Base-by-base conservation (phyloP, 2,797 vertebrate genomes). In the Scolopax rusticola region DNA sequence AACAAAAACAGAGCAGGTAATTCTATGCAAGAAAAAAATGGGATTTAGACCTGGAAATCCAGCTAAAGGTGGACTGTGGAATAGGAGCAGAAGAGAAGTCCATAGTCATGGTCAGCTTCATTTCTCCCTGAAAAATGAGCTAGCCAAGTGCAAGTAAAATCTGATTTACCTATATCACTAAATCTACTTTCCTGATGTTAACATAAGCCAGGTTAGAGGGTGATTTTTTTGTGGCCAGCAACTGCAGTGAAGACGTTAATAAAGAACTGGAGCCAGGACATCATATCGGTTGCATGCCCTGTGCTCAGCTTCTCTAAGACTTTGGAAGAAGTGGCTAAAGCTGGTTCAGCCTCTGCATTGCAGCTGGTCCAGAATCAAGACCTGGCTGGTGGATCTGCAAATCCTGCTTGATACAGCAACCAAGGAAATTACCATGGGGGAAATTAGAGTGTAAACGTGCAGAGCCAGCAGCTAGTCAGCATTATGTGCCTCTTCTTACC, bases 391-490 rank as follows among this genome's bases (percentile, higher is more conserved):
- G 30, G 84, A 74, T 87, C 84, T 89, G 88, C 75, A 96, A 94
- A 95, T 94, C 80, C 86, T 90, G 67, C 81, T 79, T 48, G 67
- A 86, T 76, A 56, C 2, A 96, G 70, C 47, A 89, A 76, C 70
- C 63, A 76, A 57, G 56, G 71, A 86, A 87, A 96, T 83, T 79
- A 92, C 87, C 78, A 20, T 21, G 88, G 77, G 80, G 63, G 48
- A 91, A 94, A 91, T 86, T 17, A 69, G 83, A 90, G 48, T 53
- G n/a, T 21, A 81, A 95, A 93, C 41, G 27, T 96, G 93, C 93
- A 18, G 3, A 96, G 70, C 74, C 70, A 96, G 94, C 93, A 96
- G 67, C 88, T 67, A 76, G 88, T 96, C 95, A 95, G 90, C 93
- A 94, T 6, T 65, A 33, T 65, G 36, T 15, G 21, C 74, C 76